Base-by-base conservation (phyloP, 2,113 vertebrate species). In the Stigmatopora argus region DNA sequence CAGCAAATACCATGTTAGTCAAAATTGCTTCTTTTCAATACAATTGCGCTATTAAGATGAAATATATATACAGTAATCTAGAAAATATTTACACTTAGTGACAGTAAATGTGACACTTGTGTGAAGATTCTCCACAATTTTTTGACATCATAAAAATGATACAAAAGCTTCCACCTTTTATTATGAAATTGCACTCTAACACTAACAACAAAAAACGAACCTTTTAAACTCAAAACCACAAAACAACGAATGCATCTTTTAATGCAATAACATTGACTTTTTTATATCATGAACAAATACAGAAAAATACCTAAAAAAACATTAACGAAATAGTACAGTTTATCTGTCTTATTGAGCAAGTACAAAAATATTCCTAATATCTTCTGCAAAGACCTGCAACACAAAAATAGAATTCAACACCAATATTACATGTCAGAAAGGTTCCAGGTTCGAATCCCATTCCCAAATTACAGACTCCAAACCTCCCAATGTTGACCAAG, bases 81-180 rank as follows among this genome's bases (percentile, higher is more conserved):
- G 23, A 56, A 56, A 56, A 56, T 56, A 56, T 56, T 17, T 31
- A 23, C 53, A 56, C 11, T 55, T 56, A 31, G 14, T 56, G 53
- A 31, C 23, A 31, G 7, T 26, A 55, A 55, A 55, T 1, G 19
- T 2, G 23, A 14, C 7, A 14, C 21, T 55, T 15, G 8, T 15
- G 13, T 31, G 26, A 12, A 9, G 9, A 21, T 23, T 52, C n/a
- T 10, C 21, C 19, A 8, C 3, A 21, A 52, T 23, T 10, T 41
- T 41, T 41, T 41, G 6, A 41, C 38, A 10, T 7, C 38, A 41
- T 41, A 41, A 7, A 41, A 7, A 41, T 7, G 38, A 41, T 41
- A 10, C 38, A 41, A 41, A 41, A 41, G 4, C 38, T 5, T 4
- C 38, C 38, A 41, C 6, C 9, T 7, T 8, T 8, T 41, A 3